Evolutionary conservation across 2,113 vertebrate genomes (phyloP).

Genomic region (Ranitomeya variabilis): DNA sequence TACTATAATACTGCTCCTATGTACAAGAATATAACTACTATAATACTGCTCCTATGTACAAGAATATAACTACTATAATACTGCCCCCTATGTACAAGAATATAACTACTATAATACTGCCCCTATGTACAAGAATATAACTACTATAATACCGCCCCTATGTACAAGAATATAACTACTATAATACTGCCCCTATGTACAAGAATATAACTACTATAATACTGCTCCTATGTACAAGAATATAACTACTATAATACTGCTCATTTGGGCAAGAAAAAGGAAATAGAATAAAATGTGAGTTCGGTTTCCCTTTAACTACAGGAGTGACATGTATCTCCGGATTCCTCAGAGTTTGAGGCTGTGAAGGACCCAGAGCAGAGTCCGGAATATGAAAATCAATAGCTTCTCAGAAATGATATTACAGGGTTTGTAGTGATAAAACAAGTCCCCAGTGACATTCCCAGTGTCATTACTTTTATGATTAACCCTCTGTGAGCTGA

Average conservation of each 20-base stretch:
- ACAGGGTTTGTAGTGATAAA: background rate
- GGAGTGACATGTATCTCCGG: background rate
- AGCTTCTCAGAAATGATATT: constrained; percentile 31
- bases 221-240: background rate
- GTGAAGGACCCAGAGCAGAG: background rate
- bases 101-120: too few relatives aligned
- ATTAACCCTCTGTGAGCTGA: constrained; percentile 1
- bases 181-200: too few relatives aligned
- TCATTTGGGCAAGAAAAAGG: background rate
- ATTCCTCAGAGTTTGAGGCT: background rate
- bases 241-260: constrained; percentile 1
- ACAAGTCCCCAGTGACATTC: background rate
- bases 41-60: constrained; percentile 1
- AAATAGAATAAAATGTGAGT: background rate
- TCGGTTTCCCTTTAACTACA: background rate
- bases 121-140: too few relatives aligned
- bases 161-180: too few relatives aligned
- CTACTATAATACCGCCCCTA: too few relatives aligned
- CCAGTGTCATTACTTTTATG: background rate
- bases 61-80: background rate
- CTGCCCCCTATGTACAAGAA: too few relatives aligned
- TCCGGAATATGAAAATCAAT: constrained; percentile 39
- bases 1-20: background rate
- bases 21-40: background rate
- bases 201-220: background rate